These are phyloP conservation scores for Glossophaga mutica DNA, from an alignment of 2,797 vertebrate species.

Conservation along the genomic window DNA sequence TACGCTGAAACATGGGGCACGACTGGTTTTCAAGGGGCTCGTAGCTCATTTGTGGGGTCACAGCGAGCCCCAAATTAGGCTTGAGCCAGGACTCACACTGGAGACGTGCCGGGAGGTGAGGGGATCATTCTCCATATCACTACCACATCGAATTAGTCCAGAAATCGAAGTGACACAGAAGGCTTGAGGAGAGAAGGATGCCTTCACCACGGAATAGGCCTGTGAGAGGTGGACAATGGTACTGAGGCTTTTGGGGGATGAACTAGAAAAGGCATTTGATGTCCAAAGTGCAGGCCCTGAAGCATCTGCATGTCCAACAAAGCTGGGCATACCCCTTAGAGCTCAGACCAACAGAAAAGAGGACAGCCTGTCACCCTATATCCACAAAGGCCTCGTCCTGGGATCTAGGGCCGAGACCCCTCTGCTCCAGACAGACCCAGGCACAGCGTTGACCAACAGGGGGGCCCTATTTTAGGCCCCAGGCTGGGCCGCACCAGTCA, in stretches of 20 bases:
- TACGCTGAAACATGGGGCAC: not conserved
- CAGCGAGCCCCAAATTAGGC: not conserved
- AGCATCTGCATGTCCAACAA: not conserved
- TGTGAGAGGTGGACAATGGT: not conserved
- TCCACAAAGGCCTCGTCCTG: not conserved
- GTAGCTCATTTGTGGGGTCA: not conserved
- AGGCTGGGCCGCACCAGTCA: not conserved
- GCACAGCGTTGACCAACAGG: fast-evolving
- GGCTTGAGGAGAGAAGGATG: not conserved
- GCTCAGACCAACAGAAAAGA: not conserved
- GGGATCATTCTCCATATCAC: not conserved
- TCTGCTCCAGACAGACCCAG: not conserved
- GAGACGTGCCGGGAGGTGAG: not conserved
- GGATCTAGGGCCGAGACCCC: not conserved
- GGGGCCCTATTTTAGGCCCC: not conserved
- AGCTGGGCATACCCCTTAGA: not conserved
- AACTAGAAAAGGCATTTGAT: not conserved
- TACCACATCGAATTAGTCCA: not conserved
- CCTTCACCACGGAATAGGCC: fast-evolving
- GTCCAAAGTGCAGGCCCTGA: not conserved
- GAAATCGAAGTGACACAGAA: not conserved
- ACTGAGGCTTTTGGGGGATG: not conserved
- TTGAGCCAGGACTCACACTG: not conserved
- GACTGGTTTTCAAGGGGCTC: not conserved
- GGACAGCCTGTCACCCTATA: not conserved